Percentiles rank a stretch among this genome's conserved stretches.
These are phyloP conservation scores for Gobio occitaniae DNA, from an alignment of 2,797 vertebrate species.

Conservation along the genomic window DNA sequence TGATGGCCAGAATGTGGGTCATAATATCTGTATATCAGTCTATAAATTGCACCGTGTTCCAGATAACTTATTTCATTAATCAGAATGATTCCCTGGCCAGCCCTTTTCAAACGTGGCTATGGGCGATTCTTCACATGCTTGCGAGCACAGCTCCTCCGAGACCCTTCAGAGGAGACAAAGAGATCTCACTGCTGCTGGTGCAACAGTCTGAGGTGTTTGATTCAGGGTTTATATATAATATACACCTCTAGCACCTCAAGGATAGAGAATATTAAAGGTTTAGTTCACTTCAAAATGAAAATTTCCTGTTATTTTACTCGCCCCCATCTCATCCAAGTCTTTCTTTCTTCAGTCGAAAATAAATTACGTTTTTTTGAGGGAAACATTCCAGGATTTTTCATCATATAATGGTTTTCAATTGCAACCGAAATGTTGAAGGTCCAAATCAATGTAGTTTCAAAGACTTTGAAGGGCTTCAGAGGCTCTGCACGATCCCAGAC, in stretches of 20 bases:
- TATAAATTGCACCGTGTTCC: constrained; percentile 82
- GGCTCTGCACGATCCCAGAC: no score
- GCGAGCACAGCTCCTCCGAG: constrained; percentile 44
- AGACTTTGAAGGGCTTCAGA: no score
- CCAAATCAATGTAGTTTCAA: no score
- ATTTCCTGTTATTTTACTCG: no score
- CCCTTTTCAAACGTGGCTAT: constrained; percentile 66
- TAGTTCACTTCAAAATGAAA: no score
- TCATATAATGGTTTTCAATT: no score
- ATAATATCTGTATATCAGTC: constrained; percentile 78
- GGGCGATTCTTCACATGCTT: constrained; percentile 62
- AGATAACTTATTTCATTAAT: constrained; percentile 81
- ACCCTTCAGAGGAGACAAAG: constrained; percentile 53
- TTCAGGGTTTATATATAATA: constrained; percentile 9
- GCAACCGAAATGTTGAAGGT: no score
- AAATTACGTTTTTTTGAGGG: no score
- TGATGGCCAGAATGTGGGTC: constrained; percentile 83
- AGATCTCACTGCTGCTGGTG: constrained; percentile 37
- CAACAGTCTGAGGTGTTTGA: constrained; percentile 32
- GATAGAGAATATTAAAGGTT: neutral
- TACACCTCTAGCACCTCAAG: neutral
- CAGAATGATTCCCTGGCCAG: constrained; percentile 73
- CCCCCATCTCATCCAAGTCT: no score
- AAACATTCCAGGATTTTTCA: no score
- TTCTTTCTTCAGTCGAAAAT: no score